Conservation (phyloP, 2,113 vertebrate genomes). For the Chunga burmeisteri region DNA sequence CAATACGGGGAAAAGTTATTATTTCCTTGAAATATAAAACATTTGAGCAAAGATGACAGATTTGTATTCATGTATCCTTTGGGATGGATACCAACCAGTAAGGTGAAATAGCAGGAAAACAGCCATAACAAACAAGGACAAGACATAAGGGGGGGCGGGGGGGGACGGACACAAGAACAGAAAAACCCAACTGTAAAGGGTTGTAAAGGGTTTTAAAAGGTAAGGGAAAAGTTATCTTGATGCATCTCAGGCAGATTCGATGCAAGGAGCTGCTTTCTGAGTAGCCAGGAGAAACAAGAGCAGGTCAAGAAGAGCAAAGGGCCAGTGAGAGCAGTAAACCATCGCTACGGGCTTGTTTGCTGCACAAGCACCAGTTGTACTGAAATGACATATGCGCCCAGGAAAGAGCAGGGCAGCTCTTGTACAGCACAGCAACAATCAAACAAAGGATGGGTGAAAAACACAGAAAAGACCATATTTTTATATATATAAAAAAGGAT, state of each 20-base stretch:
- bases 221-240: not conserved
- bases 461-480: not conserved
- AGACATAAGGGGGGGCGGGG: fast-evolving
- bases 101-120: not conserved
- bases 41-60: not conserved
- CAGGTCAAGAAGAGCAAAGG: not conserved
- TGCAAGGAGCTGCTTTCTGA: not conserved
- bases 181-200: not conserved
- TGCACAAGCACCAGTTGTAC: not conserved
- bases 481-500: not conserved
- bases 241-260: not conserved
- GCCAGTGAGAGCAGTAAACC: not conserved
- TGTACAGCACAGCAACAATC: not conserved
- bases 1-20: not conserved
- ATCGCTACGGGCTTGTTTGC: not conserved
- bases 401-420: not conserved
- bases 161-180: too few relatives aligned
- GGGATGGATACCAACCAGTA: not conserved
- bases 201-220: not conserved
- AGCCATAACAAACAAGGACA: not conserved
- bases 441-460: not conserved
- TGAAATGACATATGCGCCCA: not conserved
- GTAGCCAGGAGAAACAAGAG: not conserved
- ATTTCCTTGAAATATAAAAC: not conserved
- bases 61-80: not conserved